These are phyloP conservation scores for Cathartes aura DNA, from an alignment of 2,113 vertebrate genomes.

Conservation along the genomic window DNA sequence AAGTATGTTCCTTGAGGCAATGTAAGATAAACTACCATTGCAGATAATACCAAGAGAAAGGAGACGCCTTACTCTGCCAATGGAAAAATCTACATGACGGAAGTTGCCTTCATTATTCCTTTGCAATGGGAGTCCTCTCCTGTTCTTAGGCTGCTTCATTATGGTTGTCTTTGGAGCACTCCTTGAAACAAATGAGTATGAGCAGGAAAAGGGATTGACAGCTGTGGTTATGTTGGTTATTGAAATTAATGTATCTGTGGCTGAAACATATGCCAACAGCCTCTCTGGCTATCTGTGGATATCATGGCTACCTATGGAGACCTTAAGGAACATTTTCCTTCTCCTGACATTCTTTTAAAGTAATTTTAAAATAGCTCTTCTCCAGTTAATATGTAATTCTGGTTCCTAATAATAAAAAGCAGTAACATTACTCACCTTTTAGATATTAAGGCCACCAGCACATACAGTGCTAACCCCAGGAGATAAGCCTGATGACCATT, in stretches of 20 bases:
- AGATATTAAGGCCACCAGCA: background rate
- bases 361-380: background rate
- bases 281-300: background rate
- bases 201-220: background rate
- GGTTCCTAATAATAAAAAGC: background rate
- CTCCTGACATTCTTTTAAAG: background rate
- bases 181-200: background rate
- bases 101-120: background rate
- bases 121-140: background rate
- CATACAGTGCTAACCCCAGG: background rate
- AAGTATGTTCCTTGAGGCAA: background rate
- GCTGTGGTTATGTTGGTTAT: background rate
- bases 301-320: background rate
- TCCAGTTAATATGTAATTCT: background rate
- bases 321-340: background rate
- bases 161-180: background rate
- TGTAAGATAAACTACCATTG: background rate
- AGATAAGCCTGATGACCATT: background rate
- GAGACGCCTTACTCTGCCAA: background rate
- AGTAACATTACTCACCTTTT: background rate
- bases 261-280: background rate
- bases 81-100: background rate
- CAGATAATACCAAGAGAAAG: background rate
- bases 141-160: background rate
- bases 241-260: background rate